Conservation (phyloP, 2,113 vertebrate genomes). For the Onychorhynchus coronatus region DNA sequence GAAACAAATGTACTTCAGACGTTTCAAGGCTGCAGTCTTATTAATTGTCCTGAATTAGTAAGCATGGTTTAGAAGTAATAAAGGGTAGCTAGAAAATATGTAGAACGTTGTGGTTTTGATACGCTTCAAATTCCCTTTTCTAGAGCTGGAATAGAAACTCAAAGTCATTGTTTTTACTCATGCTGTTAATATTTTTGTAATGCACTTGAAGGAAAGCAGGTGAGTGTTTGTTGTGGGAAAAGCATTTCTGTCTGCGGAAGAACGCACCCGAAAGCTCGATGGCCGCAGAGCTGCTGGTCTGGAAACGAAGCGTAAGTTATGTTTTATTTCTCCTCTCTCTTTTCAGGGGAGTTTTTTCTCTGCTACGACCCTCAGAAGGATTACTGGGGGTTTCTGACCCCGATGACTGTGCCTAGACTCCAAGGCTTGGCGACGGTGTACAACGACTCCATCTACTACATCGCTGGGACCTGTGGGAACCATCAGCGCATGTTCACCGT, state of each 20-base stretch:
- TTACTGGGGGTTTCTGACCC: conserved; percentile 94
- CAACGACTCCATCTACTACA: conserved; percentile 93
- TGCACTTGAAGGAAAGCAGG: not conserved
- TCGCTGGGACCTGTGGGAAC: conserved; percentile 93
- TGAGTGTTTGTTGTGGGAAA: not conserved
- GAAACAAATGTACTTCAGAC: not conserved
- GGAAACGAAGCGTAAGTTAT: not conserved
- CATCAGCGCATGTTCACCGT: conserved; percentile 96
- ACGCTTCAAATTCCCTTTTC: not conserved
- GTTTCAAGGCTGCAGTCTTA: not conserved
- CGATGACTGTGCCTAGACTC: conserved; percentile 92
- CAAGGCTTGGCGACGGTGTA: conserved; percentile 93
- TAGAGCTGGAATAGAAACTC: not conserved
- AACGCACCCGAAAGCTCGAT: not conserved
- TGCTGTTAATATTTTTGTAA: not conserved
- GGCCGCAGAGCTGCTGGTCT: not conserved
- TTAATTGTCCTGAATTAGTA: not conserved
- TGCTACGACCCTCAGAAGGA: conserved; percentile 95
- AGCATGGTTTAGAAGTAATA: not conserved
- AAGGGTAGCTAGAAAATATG: not conserved
- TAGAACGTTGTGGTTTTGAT: not conserved
- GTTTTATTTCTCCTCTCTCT: conserved; percentile 16
- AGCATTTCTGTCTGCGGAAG: not conserved
- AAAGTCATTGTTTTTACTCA: not conserved
- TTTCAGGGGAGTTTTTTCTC: conserved; percentile 94